phyloP scores from a whole-genome alignment of 2,888 invertebrate genomes.

The Entomobrya multifasciata region DNA sequence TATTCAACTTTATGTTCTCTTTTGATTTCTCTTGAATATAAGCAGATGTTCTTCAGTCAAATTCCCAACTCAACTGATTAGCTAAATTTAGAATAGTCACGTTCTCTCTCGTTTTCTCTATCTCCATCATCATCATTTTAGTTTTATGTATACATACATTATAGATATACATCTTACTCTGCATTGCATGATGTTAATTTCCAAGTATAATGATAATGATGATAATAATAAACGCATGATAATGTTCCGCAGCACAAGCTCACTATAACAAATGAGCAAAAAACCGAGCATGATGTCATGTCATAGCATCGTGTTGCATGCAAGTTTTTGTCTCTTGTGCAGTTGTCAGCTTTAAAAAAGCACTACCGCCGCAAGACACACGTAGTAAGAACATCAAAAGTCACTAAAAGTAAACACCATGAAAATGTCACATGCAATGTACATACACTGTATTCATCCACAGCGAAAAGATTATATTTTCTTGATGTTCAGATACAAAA shows the following conservation, averaged over 20 bases:
- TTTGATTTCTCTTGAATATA: background rate
- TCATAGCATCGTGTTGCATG: too few species aligned
- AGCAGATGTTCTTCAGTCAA: constrained; percentile 22
- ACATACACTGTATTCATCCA: background rate
- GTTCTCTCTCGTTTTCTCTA: constrained; percentile 48
- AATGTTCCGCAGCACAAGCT: constrained; percentile 24
- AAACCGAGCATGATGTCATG: constrained; percentile 26
- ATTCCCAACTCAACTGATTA: constrained; percentile 52
- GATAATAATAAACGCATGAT: constrained; percentile 31
- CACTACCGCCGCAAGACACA: background rate
- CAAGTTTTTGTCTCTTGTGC: constrained; percentile 28
- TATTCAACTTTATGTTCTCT: too few species aligned
- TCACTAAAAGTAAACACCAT: constrained; percentile 53
- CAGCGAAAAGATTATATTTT: too few species aligned
- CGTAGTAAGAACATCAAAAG: background rate
- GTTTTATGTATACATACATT: constrained; percentile 10
- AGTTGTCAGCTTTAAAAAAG: constrained; percentile 5
- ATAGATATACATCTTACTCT: too few species aligned
- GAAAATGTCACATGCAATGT: constrained; percentile 62
- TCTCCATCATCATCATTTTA: constrained; percentile 6
- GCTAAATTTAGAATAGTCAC: constrained; percentile 74
- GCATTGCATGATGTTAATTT: constrained; percentile 26
- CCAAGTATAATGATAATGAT: constrained; percentile 28
- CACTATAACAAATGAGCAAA: constrained; percentile 40
- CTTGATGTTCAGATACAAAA: too few species aligned